These are phyloP conservation scores for Danio jaintianensis DNA, from an alignment of 2,797 vertebrate genomes.

Conservation along the genomic window DNA sequence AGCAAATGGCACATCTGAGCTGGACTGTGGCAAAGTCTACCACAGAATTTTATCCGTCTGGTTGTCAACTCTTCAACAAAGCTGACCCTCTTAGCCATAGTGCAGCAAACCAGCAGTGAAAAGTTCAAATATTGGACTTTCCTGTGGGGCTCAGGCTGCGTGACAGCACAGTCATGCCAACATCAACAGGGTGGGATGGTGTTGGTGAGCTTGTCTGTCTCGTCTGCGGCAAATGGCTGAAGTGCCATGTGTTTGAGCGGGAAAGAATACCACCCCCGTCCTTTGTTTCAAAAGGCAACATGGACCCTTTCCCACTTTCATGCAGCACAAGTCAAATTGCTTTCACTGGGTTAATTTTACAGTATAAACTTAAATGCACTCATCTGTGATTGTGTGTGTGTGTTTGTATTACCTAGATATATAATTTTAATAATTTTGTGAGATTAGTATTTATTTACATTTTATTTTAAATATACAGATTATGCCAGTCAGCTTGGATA, in stretches of 20 bases:
- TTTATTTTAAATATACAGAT: no score
- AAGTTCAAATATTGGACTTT: constrained; percentile 87
- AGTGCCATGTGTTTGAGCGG: constrained; percentile 65
- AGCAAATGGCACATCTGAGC: constrained; percentile 47
- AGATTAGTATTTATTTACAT: background rate
- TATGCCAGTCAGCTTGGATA: no score
- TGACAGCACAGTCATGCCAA: constrained; percentile 72
- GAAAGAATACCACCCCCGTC: constrained; percentile 44
- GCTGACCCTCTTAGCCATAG: constrained; percentile 66
- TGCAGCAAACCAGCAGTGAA: constrained; percentile 77
- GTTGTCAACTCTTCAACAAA: constrained; percentile 61
- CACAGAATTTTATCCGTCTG: constrained; percentile 57
- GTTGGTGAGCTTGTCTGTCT: constrained; percentile 76
- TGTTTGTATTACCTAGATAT: background rate
- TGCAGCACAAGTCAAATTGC: background rate
- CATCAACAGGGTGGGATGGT: constrained; percentile 71
- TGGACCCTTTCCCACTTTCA: background rate
- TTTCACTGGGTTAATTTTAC: background rate
- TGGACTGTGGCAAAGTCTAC: constrained; percentile 28
- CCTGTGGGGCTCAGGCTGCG: constrained; percentile 73
- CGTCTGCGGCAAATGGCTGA: constrained; percentile 73
- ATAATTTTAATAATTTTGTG: background rate
- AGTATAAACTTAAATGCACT: background rate
- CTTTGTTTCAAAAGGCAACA: background rate
- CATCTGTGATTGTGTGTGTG: no score